A percentile compares a stretch with the other conserved stretches of the same genome.
Evolutionary conservation across 64 coral and sea anemone species (phyloP).

Genomic region (Catalaphyllia jardinei): DNA sequence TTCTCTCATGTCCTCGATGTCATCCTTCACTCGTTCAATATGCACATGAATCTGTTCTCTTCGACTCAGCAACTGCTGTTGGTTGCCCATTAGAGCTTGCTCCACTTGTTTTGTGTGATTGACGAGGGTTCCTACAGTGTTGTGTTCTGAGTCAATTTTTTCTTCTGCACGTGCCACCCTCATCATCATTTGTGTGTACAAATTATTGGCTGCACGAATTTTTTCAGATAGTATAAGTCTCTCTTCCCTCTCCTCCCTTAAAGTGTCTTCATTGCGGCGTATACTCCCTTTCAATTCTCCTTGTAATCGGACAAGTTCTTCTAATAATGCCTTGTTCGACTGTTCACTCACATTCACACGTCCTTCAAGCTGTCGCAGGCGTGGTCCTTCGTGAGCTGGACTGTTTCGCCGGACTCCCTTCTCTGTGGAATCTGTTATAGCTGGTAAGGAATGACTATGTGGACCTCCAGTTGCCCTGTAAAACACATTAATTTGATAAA

Average conservation of each 20-base stretch:
- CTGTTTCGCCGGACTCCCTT: conserved; percentile 33
- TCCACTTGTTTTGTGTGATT: conserved; percentile 98
- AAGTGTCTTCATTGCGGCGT: conserved; percentile 79
- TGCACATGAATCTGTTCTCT: conserved; percentile 89
- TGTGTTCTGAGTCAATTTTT: conserved; percentile 88
- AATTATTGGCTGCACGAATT: conserved; percentile 84
- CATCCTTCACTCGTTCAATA: conserved; percentile 82
- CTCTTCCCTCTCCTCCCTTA: conserved; percentile 86
- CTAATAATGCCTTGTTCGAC: conserved; percentile 91
- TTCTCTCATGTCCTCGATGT: conserved; percentile 86
- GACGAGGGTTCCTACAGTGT: conserved; percentile 80
- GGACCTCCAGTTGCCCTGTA: conserved; percentile 10
- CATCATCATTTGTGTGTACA: conserved; percentile 97
- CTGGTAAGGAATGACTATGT: conserved; percentile 42
- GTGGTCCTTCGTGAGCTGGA: conserved; percentile 12
- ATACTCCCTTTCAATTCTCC: conserved; percentile 90
- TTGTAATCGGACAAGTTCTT: conserved; percentile 92
- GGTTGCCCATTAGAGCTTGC: conserved; percentile 88
- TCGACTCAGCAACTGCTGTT: conserved; percentile 86
- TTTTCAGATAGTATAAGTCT: conserved; percentile 87
- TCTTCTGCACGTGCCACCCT: conserved; percentile 86
- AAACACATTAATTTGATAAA: background rate
- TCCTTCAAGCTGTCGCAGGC: conserved; percentile 75
- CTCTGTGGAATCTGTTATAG: conserved; percentile 34
- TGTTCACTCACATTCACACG: conserved; percentile 90